These are phyloP conservation scores for Litocranius walleri DNA, from an alignment of 2,113 vertebrate species.

Conservation along the genomic window DNA sequence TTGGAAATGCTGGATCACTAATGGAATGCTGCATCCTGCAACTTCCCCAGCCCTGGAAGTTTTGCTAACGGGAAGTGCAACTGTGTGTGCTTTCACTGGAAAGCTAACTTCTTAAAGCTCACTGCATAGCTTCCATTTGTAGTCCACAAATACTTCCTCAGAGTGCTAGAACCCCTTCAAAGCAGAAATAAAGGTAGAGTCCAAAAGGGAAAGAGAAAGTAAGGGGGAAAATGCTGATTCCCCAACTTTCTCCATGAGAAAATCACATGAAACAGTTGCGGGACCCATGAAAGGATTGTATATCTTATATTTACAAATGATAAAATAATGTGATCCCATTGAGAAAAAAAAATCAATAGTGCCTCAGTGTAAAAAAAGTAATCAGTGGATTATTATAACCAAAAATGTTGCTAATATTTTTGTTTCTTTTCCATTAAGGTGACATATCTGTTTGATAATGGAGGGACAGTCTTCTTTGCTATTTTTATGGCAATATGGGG, in stretches of 20 bases:
- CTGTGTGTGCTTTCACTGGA: neutral
- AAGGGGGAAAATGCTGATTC: neutral
- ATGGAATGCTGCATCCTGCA: neutral
- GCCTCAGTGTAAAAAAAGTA: neutral
- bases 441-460: slow-evolving; percentile 88
- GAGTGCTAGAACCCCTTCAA: neutral
- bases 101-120: neutral
- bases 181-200: neutral
- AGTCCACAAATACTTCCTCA: neutral
- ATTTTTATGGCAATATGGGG: slow-evolving; percentile 91
- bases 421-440: slow-evolving; percentile 78
- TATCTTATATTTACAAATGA: neutral
- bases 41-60: neutral
- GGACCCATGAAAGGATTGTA: neutral
- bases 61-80: neutral
- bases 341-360: neutral
- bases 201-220: neutral
- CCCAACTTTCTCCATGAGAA: neutral
- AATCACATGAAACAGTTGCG: neutral
- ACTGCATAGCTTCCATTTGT: neutral
- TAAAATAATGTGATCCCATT: neutral
- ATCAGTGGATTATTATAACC: neutral
- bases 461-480: slow-evolving; percentile 89
- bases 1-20: neutral
- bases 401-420: neutral